These are phyloP conservation scores for Helicoverpa assulta DNA, from an alignment of 2,888 invertebrate species.

Conservation along the genomic window DNA sequence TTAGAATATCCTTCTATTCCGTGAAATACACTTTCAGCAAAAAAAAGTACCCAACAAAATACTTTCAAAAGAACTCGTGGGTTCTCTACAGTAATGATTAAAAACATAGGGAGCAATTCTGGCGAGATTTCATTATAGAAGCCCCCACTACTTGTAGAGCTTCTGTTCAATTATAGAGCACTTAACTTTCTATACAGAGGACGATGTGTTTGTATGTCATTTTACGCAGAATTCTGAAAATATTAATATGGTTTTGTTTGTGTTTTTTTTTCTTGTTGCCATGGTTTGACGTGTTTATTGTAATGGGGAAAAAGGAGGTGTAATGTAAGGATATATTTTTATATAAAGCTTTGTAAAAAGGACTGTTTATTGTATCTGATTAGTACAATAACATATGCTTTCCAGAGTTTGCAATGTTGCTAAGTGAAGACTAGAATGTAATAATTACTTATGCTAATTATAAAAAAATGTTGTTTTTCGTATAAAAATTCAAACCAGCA, in stretches of 20 bases:
- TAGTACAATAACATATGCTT: too few relatives aligned
- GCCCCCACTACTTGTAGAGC: constrained; percentile 36
- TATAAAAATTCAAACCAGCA: too few relatives aligned
- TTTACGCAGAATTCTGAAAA: neutral
- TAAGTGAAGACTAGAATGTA: too few relatives aligned
- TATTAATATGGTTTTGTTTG: neutral
- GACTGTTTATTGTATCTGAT: too few relatives aligned
- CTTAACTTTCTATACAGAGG: constrained; percentile 8
- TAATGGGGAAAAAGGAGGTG: too few relatives aligned
- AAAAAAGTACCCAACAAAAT: neutral
- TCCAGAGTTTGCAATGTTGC: too few relatives aligned
- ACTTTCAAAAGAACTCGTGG: constrained; percentile 24
- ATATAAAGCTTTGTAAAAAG: too few relatives aligned
- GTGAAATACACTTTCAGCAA: neutral
- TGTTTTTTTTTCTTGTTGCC: neutral
- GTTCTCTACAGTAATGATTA: constrained; percentile 31
- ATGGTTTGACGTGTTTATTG: too few relatives aligned
- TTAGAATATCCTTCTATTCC: too few relatives aligned
- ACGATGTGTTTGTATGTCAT: constrained; percentile 14
- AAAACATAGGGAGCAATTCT: constrained; percentile 33
- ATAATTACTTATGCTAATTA: too few relatives aligned
- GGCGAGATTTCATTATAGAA: constrained; percentile 52
- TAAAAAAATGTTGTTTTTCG: too few relatives aligned
- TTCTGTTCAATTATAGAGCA: constrained; percentile 59
- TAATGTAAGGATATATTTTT: too few relatives aligned